Percentiles rank a stretch among this genome's conserved stretches.
phyloP scores from a whole-genome alignment of 2,113 vertebrate genomes.

The Pelusios castaneus region DNA sequence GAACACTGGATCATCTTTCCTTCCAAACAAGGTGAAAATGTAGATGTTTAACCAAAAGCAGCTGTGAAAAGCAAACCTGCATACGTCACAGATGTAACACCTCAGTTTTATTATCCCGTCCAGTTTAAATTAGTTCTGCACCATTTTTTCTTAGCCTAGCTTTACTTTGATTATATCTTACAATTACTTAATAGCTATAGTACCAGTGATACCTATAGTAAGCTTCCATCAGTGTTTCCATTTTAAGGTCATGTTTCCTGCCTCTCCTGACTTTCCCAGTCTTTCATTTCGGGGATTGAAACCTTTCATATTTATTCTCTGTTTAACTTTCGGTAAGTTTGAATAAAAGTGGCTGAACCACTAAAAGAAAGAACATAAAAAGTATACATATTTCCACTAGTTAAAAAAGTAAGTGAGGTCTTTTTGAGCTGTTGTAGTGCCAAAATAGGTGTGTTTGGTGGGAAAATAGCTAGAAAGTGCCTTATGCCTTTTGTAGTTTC shows the following conservation, averaged over 20 bases:
- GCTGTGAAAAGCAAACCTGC: background rate
- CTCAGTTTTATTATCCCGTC: background rate
- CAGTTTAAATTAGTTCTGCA: background rate
- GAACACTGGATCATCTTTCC: background rate
- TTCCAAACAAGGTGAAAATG: background rate
- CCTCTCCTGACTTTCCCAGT: background rate
- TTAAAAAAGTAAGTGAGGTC: background rate
- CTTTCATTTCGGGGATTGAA: background rate
- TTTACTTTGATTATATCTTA: background rate
- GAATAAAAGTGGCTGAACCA: background rate
- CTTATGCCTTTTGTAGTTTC: background rate
- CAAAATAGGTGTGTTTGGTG: background rate
- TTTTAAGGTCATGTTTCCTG: background rate
- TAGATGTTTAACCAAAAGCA: background rate
- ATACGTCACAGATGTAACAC: background rate
- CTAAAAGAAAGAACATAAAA: constrained; percentile 24
- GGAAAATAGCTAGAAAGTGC: constrained; percentile 19
- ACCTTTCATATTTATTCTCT: background rate
- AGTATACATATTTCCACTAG: background rate
- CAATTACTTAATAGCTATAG: background rate
- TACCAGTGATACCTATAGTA: background rate
- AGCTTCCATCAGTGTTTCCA: background rate
- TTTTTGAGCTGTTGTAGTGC: constrained; percentile 20
- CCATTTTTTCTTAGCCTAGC: background rate
- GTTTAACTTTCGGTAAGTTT: background rate